phyloP scores from a whole-genome alignment of 2,888 invertebrate species.

The Eumerus sabulonum region DNA sequence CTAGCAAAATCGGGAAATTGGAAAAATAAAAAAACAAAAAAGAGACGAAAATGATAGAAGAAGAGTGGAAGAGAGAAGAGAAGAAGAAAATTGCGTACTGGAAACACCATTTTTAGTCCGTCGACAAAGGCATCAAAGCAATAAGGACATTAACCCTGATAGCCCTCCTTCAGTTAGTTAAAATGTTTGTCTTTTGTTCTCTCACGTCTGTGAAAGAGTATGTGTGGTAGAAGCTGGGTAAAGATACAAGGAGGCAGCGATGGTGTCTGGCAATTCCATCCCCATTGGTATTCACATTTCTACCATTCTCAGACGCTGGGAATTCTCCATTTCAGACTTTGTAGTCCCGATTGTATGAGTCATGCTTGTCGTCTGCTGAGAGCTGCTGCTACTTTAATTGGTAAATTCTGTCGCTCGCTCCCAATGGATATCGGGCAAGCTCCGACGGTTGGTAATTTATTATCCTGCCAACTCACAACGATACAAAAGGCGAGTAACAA shows the following conservation, averaged over 20 bases:
- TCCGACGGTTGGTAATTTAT: constrained; percentile 41
- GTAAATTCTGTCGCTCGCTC: constrained; percentile 30
- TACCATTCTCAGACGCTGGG: constrained; percentile 18
- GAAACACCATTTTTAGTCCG: constrained; percentile 30
- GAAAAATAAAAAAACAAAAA: too few relatives aligned
- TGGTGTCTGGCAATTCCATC: constrained; percentile 51
- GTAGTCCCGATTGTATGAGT: constrained; percentile 29
- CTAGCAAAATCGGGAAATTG: constrained; percentile 6
- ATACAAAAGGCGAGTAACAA: not conserved
- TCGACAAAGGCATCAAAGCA: constrained; percentile 23
- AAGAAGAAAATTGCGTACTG: constrained; percentile 46
- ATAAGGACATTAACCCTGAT: constrained; percentile 54
- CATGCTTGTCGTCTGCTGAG: constrained; percentile 28
- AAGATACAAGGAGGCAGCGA: constrained; percentile 7
- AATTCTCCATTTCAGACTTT: not conserved
- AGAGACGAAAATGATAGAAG: too few relatives aligned
- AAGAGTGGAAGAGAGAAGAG: constrained; percentile 12
- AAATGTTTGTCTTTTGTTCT: constrained; percentile 30
- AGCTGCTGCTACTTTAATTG: constrained; percentile 40
- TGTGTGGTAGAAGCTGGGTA: not conserved
- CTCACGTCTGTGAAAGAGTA: not conserved
- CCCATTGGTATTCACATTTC: not conserved
- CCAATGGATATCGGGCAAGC: constrained; percentile 2
- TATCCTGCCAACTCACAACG: constrained; percentile 27
- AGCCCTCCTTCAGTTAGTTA: constrained; percentile 39